phyloP scores from a whole-genome alignment of 2,888 invertebrate species.

The Dicyrtomina minuta region DNA sequence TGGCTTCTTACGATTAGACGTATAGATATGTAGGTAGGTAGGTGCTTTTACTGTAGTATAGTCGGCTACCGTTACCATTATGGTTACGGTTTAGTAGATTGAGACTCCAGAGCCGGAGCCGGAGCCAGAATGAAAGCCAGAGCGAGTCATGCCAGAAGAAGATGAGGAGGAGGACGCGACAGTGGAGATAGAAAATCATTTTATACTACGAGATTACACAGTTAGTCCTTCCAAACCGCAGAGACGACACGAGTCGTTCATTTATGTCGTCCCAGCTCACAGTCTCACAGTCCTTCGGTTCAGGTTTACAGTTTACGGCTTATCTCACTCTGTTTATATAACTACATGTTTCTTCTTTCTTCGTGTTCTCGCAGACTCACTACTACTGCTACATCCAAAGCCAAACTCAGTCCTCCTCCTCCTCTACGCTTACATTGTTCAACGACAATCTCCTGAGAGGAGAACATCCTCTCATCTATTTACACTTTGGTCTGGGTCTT shows the following conservation, averaged over 20 bases:
- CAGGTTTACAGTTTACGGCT: neutral
- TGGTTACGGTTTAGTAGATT: too few relatives aligned
- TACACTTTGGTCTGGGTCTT: neutral
- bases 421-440: too few relatives aligned
- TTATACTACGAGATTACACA: conserved; percentile 12
- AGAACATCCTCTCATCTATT: conserved; percentile 5
- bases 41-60: too few relatives aligned
- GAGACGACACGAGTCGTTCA: conserved; percentile 14
- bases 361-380: too few relatives aligned
- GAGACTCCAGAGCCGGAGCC: neutral
- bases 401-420: neutral
- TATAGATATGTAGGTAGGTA: too few relatives aligned
- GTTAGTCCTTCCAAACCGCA: conserved; percentile 15
- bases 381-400: too few relatives aligned
- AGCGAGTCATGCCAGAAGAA: neutral
- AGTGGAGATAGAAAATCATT: conserved; percentile 17
- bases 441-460: too few relatives aligned
- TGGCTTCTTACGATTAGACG: too few relatives aligned
- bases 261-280: neutral
- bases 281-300: too few relatives aligned
- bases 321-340: neutral
- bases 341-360: neutral
- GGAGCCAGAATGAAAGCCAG: neutral
- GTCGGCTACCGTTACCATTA: too few relatives aligned
- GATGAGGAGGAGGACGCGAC: neutral